These are phyloP conservation scores for Haemorhous mexicanus DNA, from an alignment of 2,113 vertebrate genomes.

Conservation along the genomic window DNA sequence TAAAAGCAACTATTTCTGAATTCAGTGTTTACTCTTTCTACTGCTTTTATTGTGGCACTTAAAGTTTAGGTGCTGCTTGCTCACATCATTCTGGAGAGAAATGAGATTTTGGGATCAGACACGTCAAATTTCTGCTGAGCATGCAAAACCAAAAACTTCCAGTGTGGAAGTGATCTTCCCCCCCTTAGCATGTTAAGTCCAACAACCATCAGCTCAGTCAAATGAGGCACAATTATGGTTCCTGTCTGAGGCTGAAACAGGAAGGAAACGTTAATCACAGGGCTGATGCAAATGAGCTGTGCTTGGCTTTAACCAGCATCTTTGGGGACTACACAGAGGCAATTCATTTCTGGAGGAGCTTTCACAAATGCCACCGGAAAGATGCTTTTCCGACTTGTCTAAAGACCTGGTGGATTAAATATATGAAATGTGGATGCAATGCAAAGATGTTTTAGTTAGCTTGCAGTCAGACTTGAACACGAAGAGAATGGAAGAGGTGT, in stretches of 20 bases:
- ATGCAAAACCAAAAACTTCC: background rate
- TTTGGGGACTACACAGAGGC: background rate
- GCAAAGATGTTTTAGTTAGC: background rate
- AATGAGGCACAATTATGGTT: background rate
- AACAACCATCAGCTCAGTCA: background rate
- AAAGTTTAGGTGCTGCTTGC: background rate
- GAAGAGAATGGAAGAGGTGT: background rate
- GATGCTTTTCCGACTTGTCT: background rate
- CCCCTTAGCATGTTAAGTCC: background rate
- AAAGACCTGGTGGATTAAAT: background rate
- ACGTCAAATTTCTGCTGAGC: background rate
- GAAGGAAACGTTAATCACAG: slow-evolving; percentile 22
- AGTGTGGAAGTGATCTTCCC: background rate
- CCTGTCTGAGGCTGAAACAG: slow-evolving; percentile 18
- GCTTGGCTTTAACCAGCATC: background rate
- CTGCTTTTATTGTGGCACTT: background rate
- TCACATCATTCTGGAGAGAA: background rate
- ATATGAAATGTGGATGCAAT: background rate
- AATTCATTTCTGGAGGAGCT: background rate
- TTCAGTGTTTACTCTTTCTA: background rate
- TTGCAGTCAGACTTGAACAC: background rate
- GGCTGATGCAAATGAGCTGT: slow-evolving; percentile 1
- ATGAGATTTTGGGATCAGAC: background rate
- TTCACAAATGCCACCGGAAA: slow-evolving; percentile 15
- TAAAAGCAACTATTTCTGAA: background rate